Base-by-base conservation (phyloP, 2,888 invertebrate species). In the Apamea crenata region DNA sequence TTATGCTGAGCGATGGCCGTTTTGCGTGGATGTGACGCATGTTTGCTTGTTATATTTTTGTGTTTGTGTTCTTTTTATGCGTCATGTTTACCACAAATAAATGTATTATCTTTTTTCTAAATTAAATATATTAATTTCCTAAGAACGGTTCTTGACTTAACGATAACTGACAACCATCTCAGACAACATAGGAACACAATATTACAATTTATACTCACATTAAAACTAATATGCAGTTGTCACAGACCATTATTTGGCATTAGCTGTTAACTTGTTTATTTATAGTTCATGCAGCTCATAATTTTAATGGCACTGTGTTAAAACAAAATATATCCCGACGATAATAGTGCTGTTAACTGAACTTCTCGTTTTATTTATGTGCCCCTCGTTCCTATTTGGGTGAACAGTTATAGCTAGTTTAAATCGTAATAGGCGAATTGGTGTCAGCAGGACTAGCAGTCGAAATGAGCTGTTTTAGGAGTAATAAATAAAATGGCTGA, bases 221-320 rank as follows among this genome's bases (percentile, higher is more conserved):
- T 85, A 82, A 87, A 86, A 84, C 82, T 77, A 82, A 86, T 69
- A 83, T 68, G 75, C 79, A 80, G 74, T 82, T 80, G 89, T 83
- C 84, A 85, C 80, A 87, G 74, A 14, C 75, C 16, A 84, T 89
- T 85, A 89, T 84, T 77, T 70, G 79, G 66, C 63, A 81, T 88
- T 89, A 84, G 80, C 78, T 85, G 82, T 87, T 81, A 84, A 88
- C 81, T 78, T 53, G 32, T 85, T 84, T 85, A 89, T 89, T 89
- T 88, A 88, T 75, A 71, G 82, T 81, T 86, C 59, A 86, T 50
- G 66, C 66, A 66, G 72, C 76, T 75, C 83, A 86, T 89, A 89
- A 87, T 82, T 88, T 84, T 82, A 84, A 84, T 75, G 63, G 83
- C 53, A 61, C 36, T 66, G 67, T 80, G 86, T 87, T 87, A 86